These are phyloP conservation scores for Garrulus glandarius DNA, from an alignment of 2,797 vertebrate species.

Conservation along the genomic window DNA sequence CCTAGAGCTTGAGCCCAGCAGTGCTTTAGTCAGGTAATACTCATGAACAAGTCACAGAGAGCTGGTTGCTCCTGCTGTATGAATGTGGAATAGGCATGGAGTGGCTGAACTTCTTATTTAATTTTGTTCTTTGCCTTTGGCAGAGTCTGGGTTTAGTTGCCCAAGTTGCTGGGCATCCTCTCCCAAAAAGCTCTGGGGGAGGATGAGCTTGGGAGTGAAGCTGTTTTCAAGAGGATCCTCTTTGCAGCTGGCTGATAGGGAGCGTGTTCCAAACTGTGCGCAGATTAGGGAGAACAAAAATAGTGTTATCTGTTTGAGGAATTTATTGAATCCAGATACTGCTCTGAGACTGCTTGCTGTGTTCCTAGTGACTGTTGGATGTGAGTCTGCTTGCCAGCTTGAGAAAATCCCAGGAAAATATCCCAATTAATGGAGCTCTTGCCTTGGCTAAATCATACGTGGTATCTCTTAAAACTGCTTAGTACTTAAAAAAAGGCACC, in stretches of 20 bases:
- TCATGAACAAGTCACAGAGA: not conserved
- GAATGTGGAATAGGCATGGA: not conserved
- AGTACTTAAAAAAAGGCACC: not conserved
- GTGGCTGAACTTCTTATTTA: not conserved
- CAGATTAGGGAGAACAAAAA: not conserved
- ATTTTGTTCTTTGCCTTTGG: not conserved
- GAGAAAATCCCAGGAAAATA: conserved; percentile 16
- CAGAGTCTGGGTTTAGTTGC: not conserved
- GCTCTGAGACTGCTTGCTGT: not conserved
- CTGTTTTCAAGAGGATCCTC: not conserved
- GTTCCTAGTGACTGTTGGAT: not conserved
- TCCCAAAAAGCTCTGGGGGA: not conserved
- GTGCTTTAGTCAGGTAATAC: not conserved
- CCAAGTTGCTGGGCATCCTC: not conserved
- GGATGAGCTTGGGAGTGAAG: not conserved
- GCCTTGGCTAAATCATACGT: not conserved
- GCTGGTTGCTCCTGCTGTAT: not conserved
- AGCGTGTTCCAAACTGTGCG: not conserved
- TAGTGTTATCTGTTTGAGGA: not conserved
- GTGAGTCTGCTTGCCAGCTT: not conserved
- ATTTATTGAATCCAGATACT: not conserved
- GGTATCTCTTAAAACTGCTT: not conserved
- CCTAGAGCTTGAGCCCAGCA: not conserved
- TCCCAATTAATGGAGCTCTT: not conserved
- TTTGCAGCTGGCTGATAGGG: not conserved